Evolutionary conservation across 2,888 invertebrate genomes (phyloP).

Genomic region (Andrena haemorrhoa): DNA sequence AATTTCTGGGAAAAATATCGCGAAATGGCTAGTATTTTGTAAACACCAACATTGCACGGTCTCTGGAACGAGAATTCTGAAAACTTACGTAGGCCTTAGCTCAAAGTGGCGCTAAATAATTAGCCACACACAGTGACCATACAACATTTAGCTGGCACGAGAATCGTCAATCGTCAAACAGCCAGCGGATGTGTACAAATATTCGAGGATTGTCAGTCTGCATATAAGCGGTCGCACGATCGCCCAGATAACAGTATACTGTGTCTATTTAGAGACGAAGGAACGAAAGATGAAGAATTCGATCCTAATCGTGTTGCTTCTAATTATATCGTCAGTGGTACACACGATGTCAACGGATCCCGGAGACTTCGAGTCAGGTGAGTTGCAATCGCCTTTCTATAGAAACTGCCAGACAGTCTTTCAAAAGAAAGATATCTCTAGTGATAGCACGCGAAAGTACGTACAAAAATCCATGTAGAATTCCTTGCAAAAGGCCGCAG

Average conservation of each 20-base stretch:
- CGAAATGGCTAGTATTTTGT: background rate
- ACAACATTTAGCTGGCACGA: slow-evolving; percentile 20
- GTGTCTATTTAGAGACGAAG: slow-evolving; percentile 4
- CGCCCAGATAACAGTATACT: slow-evolving; percentile 18
- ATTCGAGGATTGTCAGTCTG: background rate
- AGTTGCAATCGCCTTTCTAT: background rate
- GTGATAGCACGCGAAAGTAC: background rate
- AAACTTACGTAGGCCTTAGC: slow-evolving; percentile 11
- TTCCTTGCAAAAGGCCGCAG: background rate
- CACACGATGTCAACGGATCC: background rate
- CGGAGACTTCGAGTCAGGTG: background rate
- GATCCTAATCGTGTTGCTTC: background rate
- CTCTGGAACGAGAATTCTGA: background rate
- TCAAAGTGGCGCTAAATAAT: slow-evolving; percentile 41
- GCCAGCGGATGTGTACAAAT: slow-evolving; percentile 45
- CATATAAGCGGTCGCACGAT: slow-evolving; percentile 22
- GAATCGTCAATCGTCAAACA: slow-evolving; percentile 35
- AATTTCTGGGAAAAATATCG: background rate
- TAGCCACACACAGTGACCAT: slow-evolving; percentile 23
- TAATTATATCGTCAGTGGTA: background rate
- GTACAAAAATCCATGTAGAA: background rate
- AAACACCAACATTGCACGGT: background rate
- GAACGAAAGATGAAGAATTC: slow-evolving; percentile 15
- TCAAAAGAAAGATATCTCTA: too few species aligned
- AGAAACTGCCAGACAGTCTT: too few species aligned